phyloP scores from a whole-genome alignment of 2,113 vertebrate genomes.

The Charadrius vociferus region DNA sequence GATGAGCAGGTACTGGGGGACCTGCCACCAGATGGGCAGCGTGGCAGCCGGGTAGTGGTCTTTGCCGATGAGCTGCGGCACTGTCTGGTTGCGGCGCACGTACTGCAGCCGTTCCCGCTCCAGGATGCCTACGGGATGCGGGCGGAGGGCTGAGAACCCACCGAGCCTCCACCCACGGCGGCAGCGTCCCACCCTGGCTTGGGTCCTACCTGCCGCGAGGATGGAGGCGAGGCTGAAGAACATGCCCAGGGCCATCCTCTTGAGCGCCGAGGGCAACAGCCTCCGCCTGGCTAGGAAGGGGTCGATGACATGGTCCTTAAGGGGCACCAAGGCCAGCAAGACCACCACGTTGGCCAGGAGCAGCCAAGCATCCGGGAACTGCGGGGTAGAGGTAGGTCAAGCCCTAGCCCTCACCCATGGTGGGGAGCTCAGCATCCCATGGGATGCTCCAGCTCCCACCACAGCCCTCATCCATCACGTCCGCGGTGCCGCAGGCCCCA shows the following conservation, averaged over 20 bases:
- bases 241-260: conserved; percentile 63
- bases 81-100: not conserved
- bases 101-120: conserved; percentile 56
- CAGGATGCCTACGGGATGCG: conserved; percentile 28
- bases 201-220: conserved; percentile 43
- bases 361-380: conserved; percentile 72
- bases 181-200: too few species aligned
- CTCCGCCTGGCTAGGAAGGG: conserved; percentile 53
- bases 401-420: not conserved
- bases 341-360: conserved; percentile 55
- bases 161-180: fast-evolving
- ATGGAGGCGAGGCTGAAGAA: conserved; percentile 64
- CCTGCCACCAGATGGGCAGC: conserved; percentile 66
- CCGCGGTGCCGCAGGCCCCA: not conserved
- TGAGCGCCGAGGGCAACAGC: conserved; percentile 47
- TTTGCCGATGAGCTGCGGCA: conserved; percentile 43
- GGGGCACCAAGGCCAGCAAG: conserved; percentile 62
- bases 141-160: not conserved
- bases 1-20: conserved; percentile 71
- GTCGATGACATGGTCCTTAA: conserved; percentile 67
- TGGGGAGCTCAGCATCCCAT: not conserved
- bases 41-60: not conserved
- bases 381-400: not conserved
- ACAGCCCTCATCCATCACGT: too few species aligned
- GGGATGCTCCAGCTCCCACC: not conserved